Evolutionary conservation across 2,888 invertebrate genomes (phyloP).

Genomic region (Muschampia plurimacula): DNA sequence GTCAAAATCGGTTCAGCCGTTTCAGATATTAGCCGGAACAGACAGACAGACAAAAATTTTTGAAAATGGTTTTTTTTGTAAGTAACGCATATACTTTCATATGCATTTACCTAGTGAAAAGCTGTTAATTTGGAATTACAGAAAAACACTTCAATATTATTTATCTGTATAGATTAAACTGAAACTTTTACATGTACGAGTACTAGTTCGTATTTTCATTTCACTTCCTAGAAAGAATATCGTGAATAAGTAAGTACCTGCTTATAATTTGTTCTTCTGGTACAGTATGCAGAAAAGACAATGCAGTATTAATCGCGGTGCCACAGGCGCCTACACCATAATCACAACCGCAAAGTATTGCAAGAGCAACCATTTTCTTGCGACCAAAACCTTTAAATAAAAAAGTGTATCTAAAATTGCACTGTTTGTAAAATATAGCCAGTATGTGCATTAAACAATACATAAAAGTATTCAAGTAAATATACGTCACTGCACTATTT

Average conservation of each 20-base stretch:
- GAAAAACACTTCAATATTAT: too few relatives aligned
- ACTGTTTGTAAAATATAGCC: not conserved
- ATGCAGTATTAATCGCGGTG: constrained; percentile 88
- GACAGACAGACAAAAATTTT: too few relatives aligned
- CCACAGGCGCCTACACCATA: constrained; percentile 92
- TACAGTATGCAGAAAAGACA: constrained; percentile 89
- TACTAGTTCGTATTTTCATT: not conserved
- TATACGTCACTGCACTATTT: too few relatives aligned
- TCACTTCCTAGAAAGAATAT: not conserved
- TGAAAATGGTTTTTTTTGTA: too few relatives aligned
- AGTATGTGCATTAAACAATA: not conserved
- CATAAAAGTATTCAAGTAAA: not conserved
- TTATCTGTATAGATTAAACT: too few relatives aligned
- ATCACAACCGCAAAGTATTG: constrained; percentile 95
- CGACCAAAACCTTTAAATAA: constrained; percentile 87
- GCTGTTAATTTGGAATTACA: too few relatives aligned
- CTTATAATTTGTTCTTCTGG: constrained; percentile 87
- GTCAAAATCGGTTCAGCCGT: too few relatives aligned
- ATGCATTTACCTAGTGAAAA: too few relatives aligned
- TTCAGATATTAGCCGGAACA: too few relatives aligned
- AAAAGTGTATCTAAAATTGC: not conserved
- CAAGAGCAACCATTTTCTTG: constrained; percentile 93
- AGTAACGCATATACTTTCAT: too few relatives aligned
- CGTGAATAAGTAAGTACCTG: constrained; percentile 67
- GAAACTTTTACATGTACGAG: too few relatives aligned